These are phyloP conservation scores for Galeopterus variegatus DNA, from an alignment of 2,113 vertebrate genomes.

Conservation along the genomic window DNA sequence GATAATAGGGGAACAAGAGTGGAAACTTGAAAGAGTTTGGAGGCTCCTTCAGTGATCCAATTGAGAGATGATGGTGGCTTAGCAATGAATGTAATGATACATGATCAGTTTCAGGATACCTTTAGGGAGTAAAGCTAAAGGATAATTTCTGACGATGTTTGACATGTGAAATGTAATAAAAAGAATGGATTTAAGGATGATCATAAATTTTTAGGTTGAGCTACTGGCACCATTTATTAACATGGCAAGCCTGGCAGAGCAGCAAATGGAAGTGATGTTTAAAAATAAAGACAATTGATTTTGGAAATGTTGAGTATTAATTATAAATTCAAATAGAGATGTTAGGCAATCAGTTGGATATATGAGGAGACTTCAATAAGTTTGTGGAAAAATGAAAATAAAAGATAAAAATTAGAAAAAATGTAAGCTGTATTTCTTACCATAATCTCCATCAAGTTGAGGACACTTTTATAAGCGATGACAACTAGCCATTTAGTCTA, in stretches of 20 bases:
- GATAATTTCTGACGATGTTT: not conserved
- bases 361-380: too few relatives aligned
- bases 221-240: not conserved
- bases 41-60: not conserved
- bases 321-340: not conserved
- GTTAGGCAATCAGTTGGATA: not conserved
- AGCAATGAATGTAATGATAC: not conserved
- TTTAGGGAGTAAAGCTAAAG: not conserved
- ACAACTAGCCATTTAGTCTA: too few relatives aligned
- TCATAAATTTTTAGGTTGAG: not conserved
- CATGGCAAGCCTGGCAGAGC: not conserved
- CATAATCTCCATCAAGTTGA: too few relatives aligned
- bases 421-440: too few relatives aligned
- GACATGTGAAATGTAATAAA: not conserved
- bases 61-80: not conserved
- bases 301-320: not conserved
- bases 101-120: not conserved
- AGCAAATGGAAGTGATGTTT: not conserved
- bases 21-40: not conserved
- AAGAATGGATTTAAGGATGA: not conserved
- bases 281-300: slow-evolving; percentile 3
- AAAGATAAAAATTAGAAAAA: too few relatives aligned
- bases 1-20: not conserved
- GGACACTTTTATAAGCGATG: too few relatives aligned
- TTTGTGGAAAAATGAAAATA: too few relatives aligned